These are phyloP conservation scores for Eristalis tenax DNA, from an alignment of 2,888 invertebrate genomes.

Conservation along the genomic window DNA sequence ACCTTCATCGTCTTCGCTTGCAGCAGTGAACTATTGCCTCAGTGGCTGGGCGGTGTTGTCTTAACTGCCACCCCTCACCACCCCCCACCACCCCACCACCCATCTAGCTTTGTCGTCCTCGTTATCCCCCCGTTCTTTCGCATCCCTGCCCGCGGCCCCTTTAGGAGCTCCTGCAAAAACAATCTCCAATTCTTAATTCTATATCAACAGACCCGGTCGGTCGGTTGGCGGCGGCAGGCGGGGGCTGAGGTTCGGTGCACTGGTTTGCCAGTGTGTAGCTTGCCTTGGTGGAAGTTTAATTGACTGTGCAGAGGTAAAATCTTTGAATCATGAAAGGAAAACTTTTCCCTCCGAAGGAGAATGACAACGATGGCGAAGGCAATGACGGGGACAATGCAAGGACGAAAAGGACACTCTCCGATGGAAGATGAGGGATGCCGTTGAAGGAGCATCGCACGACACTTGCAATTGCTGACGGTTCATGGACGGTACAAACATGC, in stretches of 20 bases:
- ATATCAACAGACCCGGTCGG: conserved; percentile 48
- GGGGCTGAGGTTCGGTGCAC: background rate
- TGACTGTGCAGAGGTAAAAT: conserved; percentile 69
- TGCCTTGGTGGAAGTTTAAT: conserved; percentile 69
- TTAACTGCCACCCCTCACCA: no score
- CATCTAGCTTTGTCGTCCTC: conserved; percentile 39
- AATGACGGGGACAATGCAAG: background rate
- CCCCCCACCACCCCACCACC: background rate
- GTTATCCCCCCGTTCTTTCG: conserved; percentile 13
- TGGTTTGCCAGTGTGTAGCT: conserved; percentile 27
- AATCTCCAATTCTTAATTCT: conserved; percentile 65
- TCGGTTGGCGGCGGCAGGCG: background rate
- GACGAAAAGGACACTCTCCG: background rate
- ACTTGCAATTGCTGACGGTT: conserved; percentile 50
- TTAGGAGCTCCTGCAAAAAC: conserved; percentile 54
- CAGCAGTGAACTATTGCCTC: conserved; percentile 30
- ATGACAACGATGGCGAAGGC: conserved; percentile 13
- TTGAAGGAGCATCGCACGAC: conserved; percentile 42
- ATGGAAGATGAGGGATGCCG: conserved; percentile 5
- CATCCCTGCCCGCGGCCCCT: conserved; percentile 16
- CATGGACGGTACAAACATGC: background rate
- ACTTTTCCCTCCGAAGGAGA: conserved; percentile 47
- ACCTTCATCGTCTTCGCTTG: conserved; percentile 74
- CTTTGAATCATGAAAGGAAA: conserved; percentile 67
- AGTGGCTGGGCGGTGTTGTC: background rate